Evolutionary conservation across 2,113 vertebrate genomes (phyloP), one percentile per base, ranked within the genome.

Genomic region (Anser brachyrhynchus): DNA sequence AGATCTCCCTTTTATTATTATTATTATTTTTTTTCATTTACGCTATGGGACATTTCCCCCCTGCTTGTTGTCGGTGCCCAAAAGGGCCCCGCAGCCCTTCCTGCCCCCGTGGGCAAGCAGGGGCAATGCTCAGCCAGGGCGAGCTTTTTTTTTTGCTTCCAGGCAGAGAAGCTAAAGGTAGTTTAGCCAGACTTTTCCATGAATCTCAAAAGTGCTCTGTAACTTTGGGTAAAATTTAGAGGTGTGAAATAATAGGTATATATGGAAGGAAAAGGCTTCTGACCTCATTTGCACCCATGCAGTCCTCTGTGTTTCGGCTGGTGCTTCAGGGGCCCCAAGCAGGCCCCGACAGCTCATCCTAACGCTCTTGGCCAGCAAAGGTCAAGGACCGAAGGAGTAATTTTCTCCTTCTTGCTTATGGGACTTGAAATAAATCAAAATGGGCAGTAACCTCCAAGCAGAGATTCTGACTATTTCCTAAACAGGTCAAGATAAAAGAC

Each of bases 151-250:
- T 29, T 44, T 89, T 90, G 69, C 87, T 86, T 75, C 66, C 80
- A 91, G 55, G 57, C 71, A 77, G 75, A 46, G 90, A 90, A 92
- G 59, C 52, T 89, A 57, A 93, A 96, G 74, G 75, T 80, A 74
- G 81, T 92, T 55, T 87, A 95, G 67, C 78, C 57, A 43, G 26
- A 78, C 52, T 43, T 71, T 74, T 67, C 52, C 28, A 74, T 51
- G 20, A 65, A 61, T 35, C 11, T 62, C 74, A 37, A 70, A 94
- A 95, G 89, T 93, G 93, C 79, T 87, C 65, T 77, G 84, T 77
- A 93, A 33, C 51, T 55, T 72, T 94, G 75, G 77, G 67, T 84
- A 90, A 91, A 33, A 58, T 87, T 41, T 73, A 72, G 61, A 72
- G 31, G 51, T 62, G 66, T 57, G 71, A 87, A 89, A 79, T 64